A percentile compares a stretch with the other conserved stretches of the same genome.
These are phyloP conservation scores for Eupithecia insigniata DNA, from an alignment of 2,888 invertebrate species.

Conservation along the genomic window DNA sequence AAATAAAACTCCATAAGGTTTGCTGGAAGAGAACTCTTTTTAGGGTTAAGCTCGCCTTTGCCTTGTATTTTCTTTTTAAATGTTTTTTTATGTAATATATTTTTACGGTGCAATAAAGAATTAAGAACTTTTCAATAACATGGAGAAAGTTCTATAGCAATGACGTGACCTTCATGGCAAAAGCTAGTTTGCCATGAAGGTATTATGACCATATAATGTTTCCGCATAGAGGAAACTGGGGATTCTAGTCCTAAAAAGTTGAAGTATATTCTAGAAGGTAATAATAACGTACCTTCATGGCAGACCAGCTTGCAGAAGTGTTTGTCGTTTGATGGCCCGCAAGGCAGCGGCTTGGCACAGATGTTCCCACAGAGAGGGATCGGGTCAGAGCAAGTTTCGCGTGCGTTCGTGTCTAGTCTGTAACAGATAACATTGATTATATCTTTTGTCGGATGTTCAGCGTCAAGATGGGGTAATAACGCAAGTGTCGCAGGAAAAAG, in stretches of 20 bases:
- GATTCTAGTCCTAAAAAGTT: not conserved
- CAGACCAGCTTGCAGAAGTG: conserved; percentile 88
- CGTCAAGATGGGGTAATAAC: not conserved
- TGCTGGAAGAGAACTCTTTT: too few relatives aligned
- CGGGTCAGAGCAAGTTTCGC: conserved; percentile 90
- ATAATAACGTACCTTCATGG: conserved; percentile 81
- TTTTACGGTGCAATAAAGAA: too few relatives aligned
- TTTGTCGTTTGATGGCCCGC: conserved; percentile 86
- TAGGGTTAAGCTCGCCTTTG: too few relatives aligned
- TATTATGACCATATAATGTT: too few relatives aligned
- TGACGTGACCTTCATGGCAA: too few relatives aligned
- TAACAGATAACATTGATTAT: not conserved
- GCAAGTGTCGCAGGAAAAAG: not conserved
- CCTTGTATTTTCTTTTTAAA: too few relatives aligned
- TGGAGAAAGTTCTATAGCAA: too few relatives aligned
- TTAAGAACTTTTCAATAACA: too few relatives aligned
- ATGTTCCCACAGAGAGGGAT: conserved; percentile 91
- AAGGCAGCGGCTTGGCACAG: conserved; percentile 86
- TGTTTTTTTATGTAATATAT: too few relatives aligned
- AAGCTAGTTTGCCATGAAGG: too few relatives aligned
- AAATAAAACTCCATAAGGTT: too few relatives aligned
- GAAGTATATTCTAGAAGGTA: not conserved
- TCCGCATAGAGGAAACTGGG: too few relatives aligned
- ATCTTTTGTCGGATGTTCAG: not conserved
- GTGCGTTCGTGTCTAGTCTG: conserved; percentile 70